Conservation (phyloP, 2,797 vertebrate species). For the Spinus olivaceus region DNA sequence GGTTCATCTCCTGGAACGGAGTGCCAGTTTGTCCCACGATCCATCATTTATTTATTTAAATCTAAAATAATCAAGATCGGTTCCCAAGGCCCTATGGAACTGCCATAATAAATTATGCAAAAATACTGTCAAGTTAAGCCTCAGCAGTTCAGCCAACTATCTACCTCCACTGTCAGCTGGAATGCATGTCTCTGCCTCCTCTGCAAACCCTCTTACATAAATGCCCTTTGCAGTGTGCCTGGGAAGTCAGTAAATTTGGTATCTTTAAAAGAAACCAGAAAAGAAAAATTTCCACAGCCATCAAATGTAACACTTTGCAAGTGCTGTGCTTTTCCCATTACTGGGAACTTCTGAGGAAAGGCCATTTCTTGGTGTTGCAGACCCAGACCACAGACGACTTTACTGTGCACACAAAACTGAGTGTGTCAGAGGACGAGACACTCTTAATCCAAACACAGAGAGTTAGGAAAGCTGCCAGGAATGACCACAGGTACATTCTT, state of each 20-base stretch:
- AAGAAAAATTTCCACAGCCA: neutral
- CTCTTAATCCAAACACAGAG: neutral
- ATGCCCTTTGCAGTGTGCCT: neutral
- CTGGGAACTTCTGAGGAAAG: neutral
- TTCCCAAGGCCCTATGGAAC: neutral
- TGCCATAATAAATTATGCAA: constrained; percentile 16
- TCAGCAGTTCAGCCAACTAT: neutral
- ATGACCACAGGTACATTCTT: neutral
- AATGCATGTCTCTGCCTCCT: neutral
- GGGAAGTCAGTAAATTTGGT: neutral
- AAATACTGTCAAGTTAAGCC: neutral
- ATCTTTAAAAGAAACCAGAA: neutral
- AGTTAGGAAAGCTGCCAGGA: neutral
- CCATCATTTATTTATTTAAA: constrained; percentile 26
- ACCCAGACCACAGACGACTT: neutral
- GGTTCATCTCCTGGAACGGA: constrained; percentile 30
- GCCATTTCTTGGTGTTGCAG: neutral
- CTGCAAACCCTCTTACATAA: neutral
- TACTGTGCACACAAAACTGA: neutral
- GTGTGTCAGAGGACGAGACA: neutral
- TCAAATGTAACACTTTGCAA: neutral
- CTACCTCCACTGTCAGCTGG: neutral
- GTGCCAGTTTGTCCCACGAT: neutral
- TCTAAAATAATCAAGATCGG: neutral
- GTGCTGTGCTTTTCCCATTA: neutral